Conservation (phyloP, 2,888 invertebrate species). For the Nemurella pictetii region DNA sequence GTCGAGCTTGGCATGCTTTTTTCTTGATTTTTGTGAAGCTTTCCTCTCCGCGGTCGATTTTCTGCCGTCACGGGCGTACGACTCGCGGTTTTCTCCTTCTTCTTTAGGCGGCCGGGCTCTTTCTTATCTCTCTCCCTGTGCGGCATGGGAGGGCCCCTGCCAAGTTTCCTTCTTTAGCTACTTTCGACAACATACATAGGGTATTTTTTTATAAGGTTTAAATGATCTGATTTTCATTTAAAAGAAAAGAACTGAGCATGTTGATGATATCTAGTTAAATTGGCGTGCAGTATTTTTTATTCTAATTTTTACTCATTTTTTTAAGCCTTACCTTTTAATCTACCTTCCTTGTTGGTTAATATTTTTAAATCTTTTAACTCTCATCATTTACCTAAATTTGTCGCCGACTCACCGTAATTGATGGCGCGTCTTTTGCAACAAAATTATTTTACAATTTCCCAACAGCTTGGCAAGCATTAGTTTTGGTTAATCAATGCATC, state of each 20-base stretch:
- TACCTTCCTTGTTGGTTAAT: constrained; percentile 15
- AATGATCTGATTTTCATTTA: constrained; percentile 33
- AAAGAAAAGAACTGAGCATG: constrained; percentile 27
- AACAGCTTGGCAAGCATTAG: background rate
- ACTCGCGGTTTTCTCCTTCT: background rate
- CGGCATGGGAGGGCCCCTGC: background rate
- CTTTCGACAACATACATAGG: background rate
- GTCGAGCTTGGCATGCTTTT: background rate
- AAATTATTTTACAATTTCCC: background rate
- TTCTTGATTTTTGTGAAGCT: background rate
- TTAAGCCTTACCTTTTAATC: background rate
- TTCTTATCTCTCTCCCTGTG: background rate
- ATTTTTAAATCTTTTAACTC: constrained; percentile 9
- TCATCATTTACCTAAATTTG: no score
- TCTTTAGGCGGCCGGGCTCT: background rate
- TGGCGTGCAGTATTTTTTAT: constrained; percentile 23
- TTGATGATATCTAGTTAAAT: constrained; percentile 15
- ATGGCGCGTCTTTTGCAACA: background rate
- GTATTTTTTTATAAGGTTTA: constrained; percentile 24
- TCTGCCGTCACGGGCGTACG: background rate
- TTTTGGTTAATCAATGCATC: background rate
- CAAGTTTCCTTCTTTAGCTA: background rate
- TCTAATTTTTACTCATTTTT: constrained; percentile 11
- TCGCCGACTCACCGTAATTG: no score
- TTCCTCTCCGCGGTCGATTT: background rate